These are phyloP conservation scores for Riparia riparia DNA, from an alignment of 2,113 vertebrate genomes.

Conservation along the genomic window DNA sequence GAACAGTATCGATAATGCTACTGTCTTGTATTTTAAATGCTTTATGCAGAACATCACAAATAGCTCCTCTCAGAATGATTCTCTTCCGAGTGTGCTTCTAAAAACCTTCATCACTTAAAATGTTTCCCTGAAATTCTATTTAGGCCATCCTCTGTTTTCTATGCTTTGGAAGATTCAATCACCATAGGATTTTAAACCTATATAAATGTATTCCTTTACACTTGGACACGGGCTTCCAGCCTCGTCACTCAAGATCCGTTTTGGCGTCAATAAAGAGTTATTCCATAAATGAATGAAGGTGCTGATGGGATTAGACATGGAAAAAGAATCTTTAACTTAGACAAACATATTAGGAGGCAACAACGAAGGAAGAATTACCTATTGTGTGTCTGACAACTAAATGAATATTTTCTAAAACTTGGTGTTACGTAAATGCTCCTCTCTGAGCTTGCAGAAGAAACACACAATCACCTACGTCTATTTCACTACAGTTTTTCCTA, in stretches of 20 bases:
- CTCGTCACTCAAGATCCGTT: neutral
- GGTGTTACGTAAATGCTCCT: neutral
- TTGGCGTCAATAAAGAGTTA: neutral
- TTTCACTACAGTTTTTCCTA: neutral
- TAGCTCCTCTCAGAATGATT: neutral
- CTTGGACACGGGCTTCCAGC: neutral
- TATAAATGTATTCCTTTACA: neutral
- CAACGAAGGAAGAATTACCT: neutral
- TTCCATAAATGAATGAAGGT: neutral
- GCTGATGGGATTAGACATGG: neutral
- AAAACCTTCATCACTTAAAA: neutral
- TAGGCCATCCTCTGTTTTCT: neutral
- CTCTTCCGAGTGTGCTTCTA: neutral
- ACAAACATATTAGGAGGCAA: neutral
- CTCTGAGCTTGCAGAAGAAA: neutral
- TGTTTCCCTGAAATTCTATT: neutral
- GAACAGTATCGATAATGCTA: neutral
- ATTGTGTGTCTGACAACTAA: slow-evolving; percentile 8
- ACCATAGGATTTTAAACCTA: neutral
- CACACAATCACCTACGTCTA: neutral
- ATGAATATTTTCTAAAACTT: slow-evolving; percentile 23
- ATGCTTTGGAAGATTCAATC: neutral
- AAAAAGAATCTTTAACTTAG: slow-evolving; percentile 10
- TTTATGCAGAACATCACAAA: neutral
- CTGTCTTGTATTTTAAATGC: neutral